phyloP scores from a whole-genome alignment of 2,888 invertebrate genomes.

The Tipula helvola region DNA sequence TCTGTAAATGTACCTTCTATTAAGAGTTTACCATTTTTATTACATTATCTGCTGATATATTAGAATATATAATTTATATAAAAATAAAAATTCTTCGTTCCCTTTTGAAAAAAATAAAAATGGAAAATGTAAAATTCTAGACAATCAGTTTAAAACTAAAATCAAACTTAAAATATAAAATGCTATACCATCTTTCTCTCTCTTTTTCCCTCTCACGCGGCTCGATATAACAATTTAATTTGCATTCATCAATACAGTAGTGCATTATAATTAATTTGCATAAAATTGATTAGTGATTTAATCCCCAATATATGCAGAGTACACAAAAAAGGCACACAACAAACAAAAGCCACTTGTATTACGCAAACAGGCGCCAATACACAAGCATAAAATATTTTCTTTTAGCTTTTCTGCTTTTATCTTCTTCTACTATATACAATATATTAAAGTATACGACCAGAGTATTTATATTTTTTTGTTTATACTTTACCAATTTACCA shows the following conservation, averaged over 20 bases:
- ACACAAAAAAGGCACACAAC: not conserved
- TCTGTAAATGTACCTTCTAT: not conserved
- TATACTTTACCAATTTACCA: constrained; percentile 1
- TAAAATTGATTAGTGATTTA: constrained; percentile 8
- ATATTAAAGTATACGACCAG: too few relatives aligned
- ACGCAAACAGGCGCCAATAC: constrained; percentile 6
- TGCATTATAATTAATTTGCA: constrained; percentile 4
- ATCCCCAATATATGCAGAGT: not conserved
- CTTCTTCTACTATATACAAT: not conserved
- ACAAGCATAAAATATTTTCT: not conserved
- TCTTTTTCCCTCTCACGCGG: not conserved
- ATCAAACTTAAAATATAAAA: not conserved
- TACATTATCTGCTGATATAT: not conserved
- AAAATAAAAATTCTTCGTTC: not conserved
- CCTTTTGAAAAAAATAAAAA: not conserved
- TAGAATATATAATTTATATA: not conserved
- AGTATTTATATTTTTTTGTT: not conserved
- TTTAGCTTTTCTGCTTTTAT: not conserved
- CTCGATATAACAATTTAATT: not conserved
- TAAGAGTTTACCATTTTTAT: not conserved
- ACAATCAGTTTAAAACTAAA: not conserved
- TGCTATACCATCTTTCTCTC: not conserved
- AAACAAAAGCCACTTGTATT: constrained; percentile 5
- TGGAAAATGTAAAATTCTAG: not conserved
- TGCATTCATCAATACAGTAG: not conserved